Percentiles rank a stretch among this genome's conserved stretches.
These are phyloP conservation scores for Morpho achilles DNA, from an alignment of 2,888 invertebrate species.

Conservation along the genomic window DNA sequence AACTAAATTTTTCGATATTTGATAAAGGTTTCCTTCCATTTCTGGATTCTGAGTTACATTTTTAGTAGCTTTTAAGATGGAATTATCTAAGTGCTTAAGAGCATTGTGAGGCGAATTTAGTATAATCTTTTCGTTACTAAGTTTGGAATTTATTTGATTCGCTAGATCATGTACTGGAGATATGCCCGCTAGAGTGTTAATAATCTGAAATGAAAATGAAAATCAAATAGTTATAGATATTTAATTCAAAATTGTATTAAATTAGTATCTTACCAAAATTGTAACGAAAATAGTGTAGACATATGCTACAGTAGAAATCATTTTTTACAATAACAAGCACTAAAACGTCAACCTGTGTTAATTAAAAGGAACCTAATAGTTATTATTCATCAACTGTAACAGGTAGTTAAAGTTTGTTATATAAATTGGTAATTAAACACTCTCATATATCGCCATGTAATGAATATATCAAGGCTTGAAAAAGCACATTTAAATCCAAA, in stretches of 20 bases:
- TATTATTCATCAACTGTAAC: background rate
- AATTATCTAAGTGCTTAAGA: slow-evolving; percentile 57
- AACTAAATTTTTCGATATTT: slow-evolving; percentile 66
- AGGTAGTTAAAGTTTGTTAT: background rate
- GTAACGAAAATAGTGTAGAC: background rate
- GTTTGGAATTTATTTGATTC: slow-evolving; percentile 45
- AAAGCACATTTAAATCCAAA: no score
- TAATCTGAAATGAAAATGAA: slow-evolving; percentile 36
- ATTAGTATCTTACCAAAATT: slow-evolving; percentile 6
- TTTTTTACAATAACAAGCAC: background rate
- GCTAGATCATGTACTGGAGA: slow-evolving; percentile 65
- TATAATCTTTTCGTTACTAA: slow-evolving; percentile 40
- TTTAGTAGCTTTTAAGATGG: slow-evolving; percentile 55
- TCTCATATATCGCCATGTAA: background rate
- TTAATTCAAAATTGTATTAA: background rate
- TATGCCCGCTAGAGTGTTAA: slow-evolving; percentile 47
- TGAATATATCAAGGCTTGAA: no score
- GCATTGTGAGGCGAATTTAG: slow-evolving; percentile 57
- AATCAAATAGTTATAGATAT: slow-evolving; percentile 13
- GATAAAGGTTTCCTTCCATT: slow-evolving; percentile 65
- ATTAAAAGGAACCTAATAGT: background rate
- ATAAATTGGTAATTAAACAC: slow-evolving; percentile 2
- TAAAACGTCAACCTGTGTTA: background rate
- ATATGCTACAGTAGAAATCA: background rate
- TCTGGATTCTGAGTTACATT: slow-evolving; percentile 65